Evolutionary conservation across 2,888 invertebrate genomes (phyloP), one percentile per base, ranked within the genome.

Genomic region (Dolichopus griseipennis): DNA sequence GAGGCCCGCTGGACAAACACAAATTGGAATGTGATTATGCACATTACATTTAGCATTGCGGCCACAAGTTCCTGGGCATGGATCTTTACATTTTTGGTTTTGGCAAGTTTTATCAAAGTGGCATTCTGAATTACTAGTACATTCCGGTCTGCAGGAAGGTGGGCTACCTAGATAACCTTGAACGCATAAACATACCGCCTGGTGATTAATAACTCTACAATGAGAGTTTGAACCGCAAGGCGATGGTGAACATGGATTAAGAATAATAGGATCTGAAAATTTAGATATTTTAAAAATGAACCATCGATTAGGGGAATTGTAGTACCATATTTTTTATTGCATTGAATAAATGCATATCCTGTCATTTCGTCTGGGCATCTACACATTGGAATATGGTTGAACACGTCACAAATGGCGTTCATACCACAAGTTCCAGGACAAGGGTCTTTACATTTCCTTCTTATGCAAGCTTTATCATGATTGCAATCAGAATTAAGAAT

Each of bases 401-500:
- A 84, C 70, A 86, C 85, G 79, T 89, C 85, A 82, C 95, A 86
- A 73, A 92, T 83, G 0, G 95, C 91, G 74, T 92, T 92, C 27
- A 91, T 79, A 66, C 94, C 94, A 74, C 94, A 95, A 8, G 90
- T 88, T 69, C 90, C 91, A 66, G 87, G 84, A 75, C 93, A 92
- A 37, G 94, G 93, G 81, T 95, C 91, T 70, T 86, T 84, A 75
- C 95, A 95, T 77, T 90, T 90, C 72, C 90, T 90, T 20, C 87
- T 86, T 75, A 91, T 90, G 77, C 94, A 95, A 12, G 92, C 91
- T 73, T 88, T 87, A 72, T 92, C 88, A 65, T 91, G 87, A 0
- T 92, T 85, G 79, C 95, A 95, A 76, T 95, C 94, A 0, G 90
- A 89, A 77, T 94, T 94, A 68, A 91, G 88, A 20, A 94, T 83